Evolutionary conservation across 2,888 invertebrate species (phyloP), one percentile per base, ranked within the genome.

Genomic region (Unio delphinus): DNA sequence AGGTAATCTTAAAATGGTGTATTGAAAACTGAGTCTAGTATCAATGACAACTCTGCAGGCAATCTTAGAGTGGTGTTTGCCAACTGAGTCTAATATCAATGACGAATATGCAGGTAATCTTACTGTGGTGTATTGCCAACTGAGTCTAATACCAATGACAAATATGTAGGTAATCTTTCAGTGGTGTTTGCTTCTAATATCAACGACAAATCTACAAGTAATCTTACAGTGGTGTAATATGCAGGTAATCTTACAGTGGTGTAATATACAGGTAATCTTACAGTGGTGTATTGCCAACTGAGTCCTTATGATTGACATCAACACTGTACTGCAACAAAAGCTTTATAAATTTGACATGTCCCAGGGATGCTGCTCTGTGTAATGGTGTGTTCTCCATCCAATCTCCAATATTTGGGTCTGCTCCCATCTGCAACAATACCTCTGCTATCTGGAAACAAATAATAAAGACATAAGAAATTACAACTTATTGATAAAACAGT

Each of bases 281-380:
- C 92, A 96, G 89, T 60, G 96, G 92, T 28, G 95, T 94, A 86
- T 94, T 94, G 54, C 95, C 95, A 82, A 93, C 93, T 57, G 90
- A 90, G 90, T 96, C 95, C 82, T 90, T 91, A 34, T 91, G 83
- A 89, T 95, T 91, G 75, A 91, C 76, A 67, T 90, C 86, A 55
- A 92, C 90, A 69, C 92, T 91, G 76, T 91, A 89, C 62, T 92
- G 90, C 55, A 95, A 83, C 8, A 96, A 90, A 11, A 94, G 87
- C 82, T 94, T 93, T 0, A 95, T 93, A 77, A 95, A 92, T 61
- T 92, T 91, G 58, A 91, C 91, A 83, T 94, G 93, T 34, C 95
- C 95, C 86, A 94, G 94, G 11, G 95, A 94, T 7, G 95, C 94
- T 26, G 95, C 95, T 80, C 96, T 92, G 86, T 96, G 96, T 45